These are phyloP conservation scores for Holothuria glaberrima DNA, from an alignment of 35 echinoderm and acorn worm species.

Conservation along the genomic window DNA sequence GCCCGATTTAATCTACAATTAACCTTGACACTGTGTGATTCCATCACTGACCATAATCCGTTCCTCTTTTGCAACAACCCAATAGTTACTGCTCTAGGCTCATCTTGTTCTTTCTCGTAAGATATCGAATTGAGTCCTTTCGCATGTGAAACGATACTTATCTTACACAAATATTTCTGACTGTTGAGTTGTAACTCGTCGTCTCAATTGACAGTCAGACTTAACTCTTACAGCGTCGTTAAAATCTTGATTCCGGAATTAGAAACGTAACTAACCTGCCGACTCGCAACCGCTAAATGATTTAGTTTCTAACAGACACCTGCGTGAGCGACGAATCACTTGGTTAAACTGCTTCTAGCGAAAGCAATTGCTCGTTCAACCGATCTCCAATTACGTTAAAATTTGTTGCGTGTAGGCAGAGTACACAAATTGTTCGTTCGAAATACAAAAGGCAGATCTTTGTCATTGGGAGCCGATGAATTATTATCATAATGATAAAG, in stretches of 20 bases:
- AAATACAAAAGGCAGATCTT: conserved; percentile 35
- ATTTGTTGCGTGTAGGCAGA: conserved; percentile 60
- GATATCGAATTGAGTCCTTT: background rate
- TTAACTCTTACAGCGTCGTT: too few species aligned
- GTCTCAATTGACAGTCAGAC: too few species aligned
- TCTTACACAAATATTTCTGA: too few species aligned
- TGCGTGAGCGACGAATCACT: conserved; percentile 31
- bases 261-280: conserved; percentile 12
- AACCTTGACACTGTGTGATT: conserved; percentile 15
- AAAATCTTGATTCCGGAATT: too few species aligned
- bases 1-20: conserved; percentile 4
- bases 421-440: conserved; percentile 56
- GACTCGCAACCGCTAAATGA: conserved; percentile 13
- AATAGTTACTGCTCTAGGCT: background rate
- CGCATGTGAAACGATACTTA: background rate
- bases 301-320: conserved; percentile 26
- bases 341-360: conserved; percentile 4
- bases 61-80: background rate
- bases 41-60: conserved; percentile 27
- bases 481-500: conserved; percentile 57
- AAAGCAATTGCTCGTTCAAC: conserved; percentile 51
- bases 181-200: too few species aligned
- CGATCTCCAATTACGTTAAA: conserved; percentile 52
- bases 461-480: conserved; percentile 37
- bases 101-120: background rate